Base-by-base conservation (phyloP, 2,113 vertebrate genomes). In the Rousettus leschenaultii region DNA sequence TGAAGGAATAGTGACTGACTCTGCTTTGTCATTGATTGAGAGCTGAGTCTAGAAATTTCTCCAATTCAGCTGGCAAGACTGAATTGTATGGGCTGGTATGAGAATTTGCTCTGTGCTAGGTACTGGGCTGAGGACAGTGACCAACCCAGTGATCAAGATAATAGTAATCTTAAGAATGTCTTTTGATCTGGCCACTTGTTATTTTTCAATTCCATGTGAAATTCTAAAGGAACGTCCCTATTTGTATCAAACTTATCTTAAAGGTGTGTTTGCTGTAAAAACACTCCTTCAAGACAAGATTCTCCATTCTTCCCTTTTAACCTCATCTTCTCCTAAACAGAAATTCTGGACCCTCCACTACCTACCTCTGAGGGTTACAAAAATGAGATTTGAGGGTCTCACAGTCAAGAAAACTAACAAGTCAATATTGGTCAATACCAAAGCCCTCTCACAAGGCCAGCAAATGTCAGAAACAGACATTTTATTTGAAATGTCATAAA, bases 401-500 rank as follows among this genome's bases (percentile, higher is more conserved):
- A 53, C 19, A 68, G 45, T 51, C 22, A 59, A 80, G 70, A 65
- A 93, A 90, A 71, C 38, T 28, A 45, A 38, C 24, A 40, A 73
- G 28, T 91, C 71, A 79, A 26, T 82, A 40, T 26, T 61, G 35
- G 48, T 53, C 19, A 93, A 53, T 51, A 61, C 19, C 55, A 87
- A 87, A 95, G 75, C 66, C 45, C 53, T n/a, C 13, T 43, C 43
- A 12, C 38, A 85, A 89, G 51, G 73, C 59, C 28, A 73, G 70
- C 68, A 45, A 65, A 30, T 35, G 38, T 83, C 82, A 78, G 82
- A 87, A 71, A 55, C 35, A 94, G 40, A 61, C 19, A 13, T 85
- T 88, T 91, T 96, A 84, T 78, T 90, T 74, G 63, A 59, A 95
- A 85, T 55, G 87, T 61, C 38, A 71, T 90, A 88, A 38, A 73